These are phyloP conservation scores for Lissocephala sabroskyi DNA, from an alignment of 2,888 invertebrate species.

Conservation along the genomic window DNA sequence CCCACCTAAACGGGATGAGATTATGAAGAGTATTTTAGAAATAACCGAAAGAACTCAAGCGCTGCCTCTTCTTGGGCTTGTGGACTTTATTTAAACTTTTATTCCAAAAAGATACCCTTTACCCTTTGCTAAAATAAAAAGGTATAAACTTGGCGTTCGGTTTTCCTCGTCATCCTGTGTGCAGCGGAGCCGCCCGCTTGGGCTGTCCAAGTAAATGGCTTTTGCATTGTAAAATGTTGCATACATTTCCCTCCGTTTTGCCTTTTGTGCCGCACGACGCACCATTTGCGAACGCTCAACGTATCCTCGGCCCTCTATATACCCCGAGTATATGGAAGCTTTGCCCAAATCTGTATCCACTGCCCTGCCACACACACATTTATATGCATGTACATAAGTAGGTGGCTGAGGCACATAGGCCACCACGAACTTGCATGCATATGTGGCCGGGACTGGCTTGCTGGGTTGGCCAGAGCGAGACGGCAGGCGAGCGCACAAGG, in stretches of 20 bases:
- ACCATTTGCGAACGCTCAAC: no score
- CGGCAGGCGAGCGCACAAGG: background rate
- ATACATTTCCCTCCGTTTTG: slow-evolving; percentile 63
- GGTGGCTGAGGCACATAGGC: background rate
- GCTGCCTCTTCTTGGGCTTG: slow-evolving; percentile 1
- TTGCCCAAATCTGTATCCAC: slow-evolving; percentile 38
- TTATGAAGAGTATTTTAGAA: no score
- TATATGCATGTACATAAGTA: slow-evolving; percentile 9
- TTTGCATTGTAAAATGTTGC: slow-evolving; percentile 68
- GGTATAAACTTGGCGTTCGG: no score
- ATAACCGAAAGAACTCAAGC: no score
- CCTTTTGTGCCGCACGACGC: slow-evolving; percentile 25
- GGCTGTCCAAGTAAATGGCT: slow-evolving; percentile 51
- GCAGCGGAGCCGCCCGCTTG: no score
- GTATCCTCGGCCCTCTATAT: no score
- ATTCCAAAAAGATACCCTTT: no score
- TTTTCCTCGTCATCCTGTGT: no score
- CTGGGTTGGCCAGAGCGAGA: no score
- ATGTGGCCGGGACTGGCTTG: background rate
- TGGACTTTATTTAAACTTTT: slow-evolving; percentile 14
- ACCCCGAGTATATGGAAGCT: slow-evolving; percentile 20
- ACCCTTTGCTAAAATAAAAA: no score
- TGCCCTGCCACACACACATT: slow-evolving; percentile 3
- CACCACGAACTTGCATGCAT: slow-evolving; percentile 2
- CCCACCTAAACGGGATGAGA: no score